phyloP scores from a whole-genome alignment of 2,888 invertebrate species.

The Oegoconia quadripuncta region DNA sequence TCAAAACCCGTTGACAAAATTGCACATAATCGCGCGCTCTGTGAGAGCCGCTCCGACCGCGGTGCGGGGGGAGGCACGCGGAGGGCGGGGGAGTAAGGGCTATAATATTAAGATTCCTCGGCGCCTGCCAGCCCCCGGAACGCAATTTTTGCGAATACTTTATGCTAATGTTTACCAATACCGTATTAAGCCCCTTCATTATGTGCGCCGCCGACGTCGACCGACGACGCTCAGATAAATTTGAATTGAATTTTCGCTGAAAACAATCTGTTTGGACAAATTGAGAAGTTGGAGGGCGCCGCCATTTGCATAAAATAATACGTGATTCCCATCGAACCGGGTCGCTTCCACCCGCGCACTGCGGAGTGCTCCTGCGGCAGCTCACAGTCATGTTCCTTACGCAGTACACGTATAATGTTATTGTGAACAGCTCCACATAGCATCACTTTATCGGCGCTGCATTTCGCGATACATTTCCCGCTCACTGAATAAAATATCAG shows the following conservation, averaged over 20 bases:
- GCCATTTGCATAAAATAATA: constrained; percentile 56
- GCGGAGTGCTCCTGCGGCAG: not conserved
- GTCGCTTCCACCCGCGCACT: not conserved
- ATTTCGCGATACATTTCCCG: not conserved
- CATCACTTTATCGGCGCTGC: not conserved
- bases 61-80: constrained; percentile 3
- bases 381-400: too few species aligned
- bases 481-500: too few species aligned
- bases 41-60: not conserved
- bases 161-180: constrained; percentile 62
- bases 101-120: constrained; percentile 50
- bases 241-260: constrained; percentile 54
- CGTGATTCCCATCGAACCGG: constrained; percentile 14
- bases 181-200: constrained; percentile 53
- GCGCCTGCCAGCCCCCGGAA: constrained; percentile 34
- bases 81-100: constrained; percentile 17
- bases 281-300: constrained; percentile 45
- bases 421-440: not conserved
- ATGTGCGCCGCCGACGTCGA: constrained; percentile 24
- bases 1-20: constrained; percentile 43
- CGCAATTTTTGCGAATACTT: constrained; percentile 61
- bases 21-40: constrained; percentile 37
- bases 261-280: constrained; percentile 65
- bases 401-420: too few species aligned
- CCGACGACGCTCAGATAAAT: constrained; percentile 37